Evolutionary conservation across 2,888 invertebrate species (phyloP).

Genomic region (Ectropis crepuscularia): DNA sequence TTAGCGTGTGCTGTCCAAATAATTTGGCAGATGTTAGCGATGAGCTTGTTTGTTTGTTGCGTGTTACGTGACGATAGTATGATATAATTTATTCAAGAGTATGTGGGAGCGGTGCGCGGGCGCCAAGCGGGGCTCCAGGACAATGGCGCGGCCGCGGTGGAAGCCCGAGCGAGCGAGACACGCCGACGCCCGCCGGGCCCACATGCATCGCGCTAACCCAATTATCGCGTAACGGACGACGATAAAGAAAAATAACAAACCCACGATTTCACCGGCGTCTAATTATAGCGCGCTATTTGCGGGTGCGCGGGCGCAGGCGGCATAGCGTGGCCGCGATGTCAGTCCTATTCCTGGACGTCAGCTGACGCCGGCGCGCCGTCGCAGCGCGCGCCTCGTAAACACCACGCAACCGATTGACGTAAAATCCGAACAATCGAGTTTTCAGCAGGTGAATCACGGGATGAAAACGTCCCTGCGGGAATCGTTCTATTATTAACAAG

Average conservation of each 20-base stretch:
- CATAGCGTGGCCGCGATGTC: slow-evolving; percentile 83
- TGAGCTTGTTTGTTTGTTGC: slow-evolving; percentile 16
- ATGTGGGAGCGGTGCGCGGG: slow-evolving; percentile 43
- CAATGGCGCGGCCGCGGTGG: slow-evolving; percentile 60
- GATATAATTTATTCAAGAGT: slow-evolving; percentile 35
- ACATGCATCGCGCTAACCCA: slow-evolving; percentile 83
- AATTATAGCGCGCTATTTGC: slow-evolving; percentile 83
- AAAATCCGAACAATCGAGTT: slow-evolving; percentile 83
- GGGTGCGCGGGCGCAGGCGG: slow-evolving; percentile 82
- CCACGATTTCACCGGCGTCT: slow-evolving; percentile 84
- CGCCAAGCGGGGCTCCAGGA: slow-evolving; percentile 56
- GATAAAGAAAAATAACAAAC: slow-evolving; percentile 85
- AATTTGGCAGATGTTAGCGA: slow-evolving; percentile 22
- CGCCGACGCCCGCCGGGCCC: slow-evolving; percentile 82
- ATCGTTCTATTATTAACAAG: slow-evolving; percentile 80
- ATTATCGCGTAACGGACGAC: slow-evolving; percentile 83
- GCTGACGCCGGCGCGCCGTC: slow-evolving; percentile 77
- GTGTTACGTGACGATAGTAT: slow-evolving; percentile 25
- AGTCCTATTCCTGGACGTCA: slow-evolving; percentile 84
- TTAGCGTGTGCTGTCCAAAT: slow-evolving; percentile 15
- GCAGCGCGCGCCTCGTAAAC: slow-evolving; percentile 71
- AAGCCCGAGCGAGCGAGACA: slow-evolving; percentile 69
- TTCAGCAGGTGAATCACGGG: slow-evolving; percentile 83
- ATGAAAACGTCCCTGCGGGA: slow-evolving; percentile 79
- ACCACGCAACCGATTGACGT: slow-evolving; percentile 83